Percentiles rank a stretch among this genome's conserved stretches.
Conservation (phyloP, 2,797 vertebrate species). For the Tachyglossus aculeatus region DNA sequence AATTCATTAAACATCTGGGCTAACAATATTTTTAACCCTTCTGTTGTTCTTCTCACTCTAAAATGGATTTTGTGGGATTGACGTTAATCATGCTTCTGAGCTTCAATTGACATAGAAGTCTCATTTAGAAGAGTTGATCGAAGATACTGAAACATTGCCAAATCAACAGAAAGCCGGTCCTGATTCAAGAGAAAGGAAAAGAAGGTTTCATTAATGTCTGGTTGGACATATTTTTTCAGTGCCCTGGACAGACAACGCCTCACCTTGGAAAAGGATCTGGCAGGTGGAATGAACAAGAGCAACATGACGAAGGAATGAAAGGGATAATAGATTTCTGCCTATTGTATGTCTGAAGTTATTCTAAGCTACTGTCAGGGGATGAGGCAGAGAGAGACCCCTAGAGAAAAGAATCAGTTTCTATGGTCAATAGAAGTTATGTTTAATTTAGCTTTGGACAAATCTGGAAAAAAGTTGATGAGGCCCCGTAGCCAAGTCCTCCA, state of each 20-base stretch:
- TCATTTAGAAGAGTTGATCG: neutral
- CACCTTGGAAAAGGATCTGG: neutral
- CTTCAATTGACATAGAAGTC: neutral
- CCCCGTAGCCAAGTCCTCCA: neutral
- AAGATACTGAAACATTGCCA: neutral
- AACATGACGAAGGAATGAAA: neutral
- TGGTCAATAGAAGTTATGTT: neutral
- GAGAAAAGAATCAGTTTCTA: neutral
- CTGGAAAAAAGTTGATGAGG: slow-evolving; percentile 8
- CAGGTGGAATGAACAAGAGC: neutral
- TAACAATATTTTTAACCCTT: neutral
- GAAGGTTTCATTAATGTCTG: neutral
- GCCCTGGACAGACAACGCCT: neutral
- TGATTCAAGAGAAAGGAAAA: neutral
- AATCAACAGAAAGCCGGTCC: neutral
- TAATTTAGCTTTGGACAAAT: slow-evolving; percentile 36
- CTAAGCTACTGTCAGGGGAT: neutral
- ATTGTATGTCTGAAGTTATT: neutral
- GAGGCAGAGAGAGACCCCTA: neutral
- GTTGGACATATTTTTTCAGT: neutral
- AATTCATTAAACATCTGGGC: neutral
- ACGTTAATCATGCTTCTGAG: neutral
- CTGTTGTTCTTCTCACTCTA: neutral
- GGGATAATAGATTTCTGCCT: neutral
- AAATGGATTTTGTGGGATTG: neutral